These are phyloP conservation scores for Anarhynchus alexandrinus DNA, from an alignment of 2,113 vertebrate genomes.

Conservation along the genomic window DNA sequence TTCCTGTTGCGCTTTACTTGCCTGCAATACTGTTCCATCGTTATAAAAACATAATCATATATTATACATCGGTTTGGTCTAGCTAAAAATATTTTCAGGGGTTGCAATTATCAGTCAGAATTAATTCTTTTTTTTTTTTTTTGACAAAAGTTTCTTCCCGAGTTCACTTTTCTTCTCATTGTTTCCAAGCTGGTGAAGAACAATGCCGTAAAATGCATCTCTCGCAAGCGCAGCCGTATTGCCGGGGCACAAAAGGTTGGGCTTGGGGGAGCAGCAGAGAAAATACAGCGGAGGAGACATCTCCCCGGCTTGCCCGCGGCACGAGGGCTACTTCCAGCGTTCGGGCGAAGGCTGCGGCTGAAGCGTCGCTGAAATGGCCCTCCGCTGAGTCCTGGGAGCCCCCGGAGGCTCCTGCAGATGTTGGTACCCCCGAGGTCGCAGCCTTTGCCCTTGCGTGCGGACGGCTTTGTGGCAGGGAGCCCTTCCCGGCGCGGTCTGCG, in stretches of 20 bases:
- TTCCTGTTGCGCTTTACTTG: too few species aligned
- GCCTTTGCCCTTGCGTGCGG: background rate
- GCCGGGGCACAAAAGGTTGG: accelerated
- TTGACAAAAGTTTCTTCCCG: background rate
- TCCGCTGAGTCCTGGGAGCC: background rate
- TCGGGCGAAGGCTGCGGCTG: background rate
- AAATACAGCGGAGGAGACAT: accelerated
- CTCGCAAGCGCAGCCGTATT: accelerated
- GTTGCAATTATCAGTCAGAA: background rate
- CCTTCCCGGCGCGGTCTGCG: background rate
- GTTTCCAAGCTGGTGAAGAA: background rate
- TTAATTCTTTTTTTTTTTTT: too few species aligned
- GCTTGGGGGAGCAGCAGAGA: background rate
- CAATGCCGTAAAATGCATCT: background rate
- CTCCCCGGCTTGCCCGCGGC: background rate
- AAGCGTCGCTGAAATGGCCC: background rate
- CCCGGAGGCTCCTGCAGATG: background rate
- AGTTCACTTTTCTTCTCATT: background rate
- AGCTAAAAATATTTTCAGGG: background rate
- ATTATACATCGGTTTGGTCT: background rate
- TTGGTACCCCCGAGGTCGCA: background rate
- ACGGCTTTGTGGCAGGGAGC: background rate
- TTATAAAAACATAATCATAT: background rate
- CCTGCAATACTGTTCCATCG: background rate
- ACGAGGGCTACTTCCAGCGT: accelerated